Evolutionary conservation across 2,113 vertebrate species (phyloP), one percentile per base, ranked within the genome.

Genomic region (Tragulus kanchil): DNA sequence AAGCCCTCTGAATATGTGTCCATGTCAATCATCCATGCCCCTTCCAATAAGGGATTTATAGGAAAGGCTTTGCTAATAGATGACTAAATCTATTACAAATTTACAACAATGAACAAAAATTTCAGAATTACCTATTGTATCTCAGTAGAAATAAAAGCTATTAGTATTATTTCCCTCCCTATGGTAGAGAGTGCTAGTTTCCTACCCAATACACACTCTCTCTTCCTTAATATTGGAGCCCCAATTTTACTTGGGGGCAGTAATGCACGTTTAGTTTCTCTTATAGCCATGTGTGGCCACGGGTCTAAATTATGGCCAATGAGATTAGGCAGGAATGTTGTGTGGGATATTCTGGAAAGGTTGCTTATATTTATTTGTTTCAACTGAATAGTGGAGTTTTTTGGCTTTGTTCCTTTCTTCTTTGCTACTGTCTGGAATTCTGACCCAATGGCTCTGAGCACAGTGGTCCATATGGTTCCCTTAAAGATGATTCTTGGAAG

Each of bases 71-170:
- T 62, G 71, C 82, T 75, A 64, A 67, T 12, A 67, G 36, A 59
- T 61, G 26, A 86, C 52, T 93, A 62, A 81, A 71, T 84, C 84
- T 50, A 92, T 77, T 92, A 17, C 16, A 96, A 84, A 90, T 75
- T 17, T 95, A 21, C 11, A 87, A 82, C 23, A 28, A 64, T 21
- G 19, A 78, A 90, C 28, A 85, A 90, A 71, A 73, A 36, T 77
- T 85, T 87, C 77, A 89, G 12, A 79, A 94, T 78, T 94, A 94
- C 15, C 26, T 85, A 89, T 1, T 50, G 0, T 62, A 78, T 50
- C 82, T 83, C 36, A 85, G 26, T 58, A 96, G 90, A 89, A 83
- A 91, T 23, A 89, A 89, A 95, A 93, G 73, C 28, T 90, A 78
- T 64, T 71, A 64, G 61, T 77, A 78, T 64, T 71, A 69, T 83